Percentiles rank a stretch among this genome's conserved stretches.
These are phyloP conservation scores for Sphinx pinastri DNA, from an alignment of 2,888 invertebrate genomes.

Conservation along the genomic window DNA sequence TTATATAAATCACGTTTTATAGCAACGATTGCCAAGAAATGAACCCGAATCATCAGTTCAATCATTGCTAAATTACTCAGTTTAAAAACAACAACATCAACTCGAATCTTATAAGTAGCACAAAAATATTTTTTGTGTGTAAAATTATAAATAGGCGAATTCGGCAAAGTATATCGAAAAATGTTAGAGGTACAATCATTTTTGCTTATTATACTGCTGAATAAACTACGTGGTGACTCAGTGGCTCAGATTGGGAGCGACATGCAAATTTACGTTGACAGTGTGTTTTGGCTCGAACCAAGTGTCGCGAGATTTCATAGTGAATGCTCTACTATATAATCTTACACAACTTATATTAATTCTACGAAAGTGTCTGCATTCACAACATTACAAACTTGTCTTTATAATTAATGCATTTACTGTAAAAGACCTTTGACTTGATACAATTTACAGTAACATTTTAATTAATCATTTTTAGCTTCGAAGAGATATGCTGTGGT, in stretches of 20 bases:
- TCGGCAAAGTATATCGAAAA: neutral
- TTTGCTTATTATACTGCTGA: neutral
- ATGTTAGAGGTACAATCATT: slow-evolving; percentile 10
- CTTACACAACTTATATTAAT: neutral
- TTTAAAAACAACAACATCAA: neutral
- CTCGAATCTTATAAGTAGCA: neutral
- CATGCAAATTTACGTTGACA: slow-evolving; percentile 25
- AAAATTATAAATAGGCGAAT: no score
- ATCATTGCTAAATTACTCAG: no score
- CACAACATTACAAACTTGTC: neutral
- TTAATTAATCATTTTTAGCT: no score
- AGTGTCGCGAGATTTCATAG: slow-evolving; percentile 1
- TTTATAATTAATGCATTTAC: no score
- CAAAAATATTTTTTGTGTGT: neutral
- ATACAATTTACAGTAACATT: no score
- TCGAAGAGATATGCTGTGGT: no score
- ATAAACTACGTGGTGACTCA: slow-evolving; percentile 18
- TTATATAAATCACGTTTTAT: no score
- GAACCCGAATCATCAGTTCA: no score
- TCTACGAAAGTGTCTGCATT: neutral
- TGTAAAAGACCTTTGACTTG: no score
- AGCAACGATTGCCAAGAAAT: no score
- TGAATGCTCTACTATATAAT: neutral
- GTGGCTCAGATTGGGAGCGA: slow-evolving; percentile 14
- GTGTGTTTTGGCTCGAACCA: slow-evolving; percentile 9